A percentile compares a stretch with the other conserved stretches of the same genome.
phyloP scores from a whole-genome alignment of 1,140 invertebrate species.

The Papilio polyxenes region DNA sequence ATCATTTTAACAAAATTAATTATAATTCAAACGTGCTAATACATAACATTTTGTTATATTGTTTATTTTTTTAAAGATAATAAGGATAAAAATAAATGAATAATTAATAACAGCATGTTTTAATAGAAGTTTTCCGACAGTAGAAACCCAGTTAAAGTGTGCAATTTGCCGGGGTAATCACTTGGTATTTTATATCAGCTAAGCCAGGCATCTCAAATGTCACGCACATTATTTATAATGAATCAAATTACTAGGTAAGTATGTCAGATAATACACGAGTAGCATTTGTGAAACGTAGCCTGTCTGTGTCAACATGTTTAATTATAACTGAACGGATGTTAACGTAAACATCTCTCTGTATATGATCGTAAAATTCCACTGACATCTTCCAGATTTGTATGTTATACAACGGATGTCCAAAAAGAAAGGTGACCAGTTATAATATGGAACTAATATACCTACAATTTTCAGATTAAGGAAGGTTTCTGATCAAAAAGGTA shows the following conservation, averaged over 20 bases:
- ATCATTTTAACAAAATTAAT: not conserved
- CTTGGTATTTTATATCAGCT: conserved; percentile 4
- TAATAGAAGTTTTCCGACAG: not conserved
- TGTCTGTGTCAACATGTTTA: conserved; percentile 26
- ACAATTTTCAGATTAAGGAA: too few relatives aligned
- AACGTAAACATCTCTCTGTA: not conserved
- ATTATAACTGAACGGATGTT: conserved; percentile 23
- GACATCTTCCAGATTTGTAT: not conserved
- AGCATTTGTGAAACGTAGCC: conserved; percentile 21
- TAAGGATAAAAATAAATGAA: too few relatives aligned
- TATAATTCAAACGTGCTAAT: not conserved
- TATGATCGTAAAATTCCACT: not conserved
- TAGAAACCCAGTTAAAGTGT: not conserved
- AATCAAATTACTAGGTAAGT: conserved; percentile 34
- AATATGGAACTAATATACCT: too few relatives aligned
- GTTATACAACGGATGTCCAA: not conserved
- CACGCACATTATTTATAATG: conserved; percentile 35
- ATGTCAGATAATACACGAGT: conserved; percentile 31
- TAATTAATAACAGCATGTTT: too few relatives aligned
- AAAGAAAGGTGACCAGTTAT: not conserved
- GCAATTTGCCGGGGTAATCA: conserved; percentile 6
- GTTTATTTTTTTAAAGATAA: too few relatives aligned
- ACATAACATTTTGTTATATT: not conserved
- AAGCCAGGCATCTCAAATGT: conserved; percentile 32
- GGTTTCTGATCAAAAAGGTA: too few relatives aligned